Base-by-base conservation (phyloP, 1,140 invertebrate species). In the Oscheius sp. region DNA sequence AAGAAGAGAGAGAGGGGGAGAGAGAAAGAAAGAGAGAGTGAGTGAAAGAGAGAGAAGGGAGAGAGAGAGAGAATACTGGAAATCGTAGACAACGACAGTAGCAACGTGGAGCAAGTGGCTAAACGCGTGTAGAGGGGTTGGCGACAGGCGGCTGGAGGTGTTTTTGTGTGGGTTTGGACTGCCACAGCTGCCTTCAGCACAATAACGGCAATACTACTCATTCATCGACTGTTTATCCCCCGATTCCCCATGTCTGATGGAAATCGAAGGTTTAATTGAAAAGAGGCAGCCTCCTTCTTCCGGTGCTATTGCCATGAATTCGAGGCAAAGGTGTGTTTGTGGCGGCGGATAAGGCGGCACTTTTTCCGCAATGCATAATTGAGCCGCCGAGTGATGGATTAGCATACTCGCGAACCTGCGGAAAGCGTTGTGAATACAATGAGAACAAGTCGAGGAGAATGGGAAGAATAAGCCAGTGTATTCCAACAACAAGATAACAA, bases 311-410 rank as follows among this genome's bases (percentile, higher is more conserved):
- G n/a, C n/a, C n/a, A n/a, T n/a, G n/a, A n/a, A n/a, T n/a, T n/a
- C n/a, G n/a, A n/a, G n/a, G n/a, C n/a, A n/a, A n/a, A n/a, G n/a
- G n/a, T 55, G 23, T 20, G 7, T 15, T 23, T 55, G 38, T 42
- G 49, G 15, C 28, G 49, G 15, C 49, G 7, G 49, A 15, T 55
- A 15, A 20, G 7, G 7, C 15, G 15, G 49, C 38, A 42, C 38
- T 55, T 55, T 55, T 55, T 55, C 49, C 49, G 49, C 49, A 55
- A 55, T 55, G 49, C 49, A 55, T 55, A 55, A 55, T 55, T 55
- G 49, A 55, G 49, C 49, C n/a, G 23, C 4, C 7, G 49, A 23
- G 49, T 55, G 49, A 55, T 55, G 7, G 49, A 55, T 55, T 55
- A 55, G 49, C 23, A 23, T 13, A 4, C 23, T 23, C 7, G 49